These are phyloP conservation scores for Acrobasis suavella DNA, from an alignment of 2,888 invertebrate species.

Conservation along the genomic window DNA sequence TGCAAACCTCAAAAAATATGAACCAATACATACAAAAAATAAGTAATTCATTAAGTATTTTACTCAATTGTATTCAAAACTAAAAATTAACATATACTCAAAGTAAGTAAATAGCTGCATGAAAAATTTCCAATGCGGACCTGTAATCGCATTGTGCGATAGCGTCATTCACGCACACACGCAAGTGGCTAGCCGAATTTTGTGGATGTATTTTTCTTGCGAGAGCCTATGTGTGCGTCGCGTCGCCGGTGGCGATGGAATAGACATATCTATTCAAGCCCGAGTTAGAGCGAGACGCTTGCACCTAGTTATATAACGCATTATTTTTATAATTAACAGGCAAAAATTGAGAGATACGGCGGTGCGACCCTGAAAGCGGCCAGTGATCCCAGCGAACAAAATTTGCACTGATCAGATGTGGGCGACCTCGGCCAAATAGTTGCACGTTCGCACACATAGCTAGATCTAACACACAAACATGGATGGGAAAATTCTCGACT, in stretches of 20 bases:
- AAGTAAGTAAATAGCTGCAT: slow-evolving; percentile 11
- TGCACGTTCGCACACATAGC: slow-evolving; percentile 65
- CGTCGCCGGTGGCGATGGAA: slow-evolving; percentile 57
- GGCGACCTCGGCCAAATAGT: slow-evolving; percentile 77
- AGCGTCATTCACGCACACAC: slow-evolving; percentile 80
- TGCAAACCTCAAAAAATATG: too few relatives aligned
- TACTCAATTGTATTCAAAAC: background rate
- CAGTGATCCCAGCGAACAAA: slow-evolving; percentile 76
- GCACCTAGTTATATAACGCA: slow-evolving; percentile 77
- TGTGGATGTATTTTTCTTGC: slow-evolving; percentile 79
- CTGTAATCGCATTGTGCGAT: slow-evolving; percentile 80
- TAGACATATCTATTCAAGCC: slow-evolving; percentile 36
- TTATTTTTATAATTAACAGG: slow-evolving; percentile 83
- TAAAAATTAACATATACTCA: background rate
- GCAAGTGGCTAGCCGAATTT: slow-evolving; percentile 66
- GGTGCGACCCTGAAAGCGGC: slow-evolving; percentile 74
- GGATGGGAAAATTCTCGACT: slow-evolving; percentile 68
- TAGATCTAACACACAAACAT: slow-evolving; percentile 40
- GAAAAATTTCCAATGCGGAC: slow-evolving; percentile 56
- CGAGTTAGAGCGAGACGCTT: slow-evolving; percentile 49
- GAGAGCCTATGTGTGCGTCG: slow-evolving; percentile 62
- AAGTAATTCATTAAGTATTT: too few relatives aligned
- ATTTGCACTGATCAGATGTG: slow-evolving; percentile 82
- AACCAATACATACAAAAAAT: too few relatives aligned
- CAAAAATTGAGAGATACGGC: slow-evolving; percentile 81